Evolutionary conservation across 2,797 vertebrate species (phyloP).

Genomic region (Linurgus olivaceus): DNA sequence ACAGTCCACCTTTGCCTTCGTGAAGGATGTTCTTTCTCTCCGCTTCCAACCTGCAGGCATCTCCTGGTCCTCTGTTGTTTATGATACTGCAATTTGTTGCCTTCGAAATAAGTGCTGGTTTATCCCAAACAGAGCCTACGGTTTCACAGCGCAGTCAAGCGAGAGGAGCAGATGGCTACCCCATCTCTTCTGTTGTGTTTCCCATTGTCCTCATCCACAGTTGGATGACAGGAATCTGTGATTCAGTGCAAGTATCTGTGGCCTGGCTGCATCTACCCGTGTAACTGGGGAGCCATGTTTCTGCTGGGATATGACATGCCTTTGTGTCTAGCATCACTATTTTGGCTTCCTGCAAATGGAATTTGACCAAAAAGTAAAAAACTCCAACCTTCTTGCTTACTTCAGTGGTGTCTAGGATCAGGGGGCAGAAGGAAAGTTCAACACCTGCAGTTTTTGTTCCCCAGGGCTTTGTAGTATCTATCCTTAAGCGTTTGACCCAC

Average conservation of each 20-base stretch:
- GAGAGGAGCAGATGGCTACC: constrained; percentile 38
- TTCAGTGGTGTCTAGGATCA: background rate
- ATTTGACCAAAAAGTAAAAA: constrained; percentile 3
- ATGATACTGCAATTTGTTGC: constrained; percentile 48
- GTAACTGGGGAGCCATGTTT: background rate
- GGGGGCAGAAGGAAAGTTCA: background rate
- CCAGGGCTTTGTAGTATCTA: background rate
- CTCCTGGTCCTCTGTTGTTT: constrained; percentile 45
- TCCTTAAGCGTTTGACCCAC: background rate
- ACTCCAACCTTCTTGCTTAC: background rate
- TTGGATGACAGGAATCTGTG: constrained; percentile 11
- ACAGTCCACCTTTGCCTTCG: accelerated
- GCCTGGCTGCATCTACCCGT: background rate
- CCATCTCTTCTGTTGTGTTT: constrained; percentile 29
- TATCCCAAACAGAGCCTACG: constrained; percentile 53
- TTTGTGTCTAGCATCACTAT: background rate
- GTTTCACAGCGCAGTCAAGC: background rate
- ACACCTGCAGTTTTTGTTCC: background rate
- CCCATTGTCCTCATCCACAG: background rate
- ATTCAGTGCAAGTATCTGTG: constrained; percentile 9
- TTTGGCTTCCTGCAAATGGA: constrained; percentile 1
- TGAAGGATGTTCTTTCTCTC: background rate
- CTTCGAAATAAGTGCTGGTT: constrained; percentile 63
- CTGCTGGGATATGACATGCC: background rate
- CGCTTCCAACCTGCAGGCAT: constrained; percentile 25